A percentile compares a stretch with the other conserved stretches of the same genome.
Evolutionary conservation across 2,113 vertebrate genomes (phyloP).

Genomic region (Hyaena hyaena): DNA sequence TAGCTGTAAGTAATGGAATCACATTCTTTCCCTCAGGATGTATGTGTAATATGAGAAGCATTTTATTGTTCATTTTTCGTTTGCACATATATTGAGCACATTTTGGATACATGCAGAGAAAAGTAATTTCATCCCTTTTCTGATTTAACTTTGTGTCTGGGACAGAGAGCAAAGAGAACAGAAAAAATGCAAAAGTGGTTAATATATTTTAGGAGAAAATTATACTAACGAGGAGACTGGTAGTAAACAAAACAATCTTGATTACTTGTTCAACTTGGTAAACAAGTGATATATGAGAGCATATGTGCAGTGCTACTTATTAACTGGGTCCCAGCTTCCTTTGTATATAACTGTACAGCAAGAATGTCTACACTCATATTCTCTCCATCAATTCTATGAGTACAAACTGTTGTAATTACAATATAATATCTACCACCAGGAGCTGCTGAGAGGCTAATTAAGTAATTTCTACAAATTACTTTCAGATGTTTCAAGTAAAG

Average conservation of each 20-base stretch:
- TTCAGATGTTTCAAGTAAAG: conserved; percentile 36
- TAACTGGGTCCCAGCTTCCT: background rate
- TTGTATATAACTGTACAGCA: background rate
- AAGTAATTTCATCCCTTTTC: background rate
- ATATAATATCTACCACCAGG: background rate
- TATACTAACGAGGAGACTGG: background rate
- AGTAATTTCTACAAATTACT: conserved; percentile 52
- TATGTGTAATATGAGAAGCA: background rate
- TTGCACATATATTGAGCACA: background rate
- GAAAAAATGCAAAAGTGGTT: background rate
- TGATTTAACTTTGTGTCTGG: background rate
- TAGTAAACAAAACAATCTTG: background rate
- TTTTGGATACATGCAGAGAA: background rate
- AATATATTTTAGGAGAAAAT: background rate
- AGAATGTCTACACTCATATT: background rate
- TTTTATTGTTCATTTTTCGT: background rate
- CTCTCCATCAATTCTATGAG: background rate
- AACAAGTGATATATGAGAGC: background rate
- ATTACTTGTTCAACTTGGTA: background rate
- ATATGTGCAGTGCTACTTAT: background rate
- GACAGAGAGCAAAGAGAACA: background rate
- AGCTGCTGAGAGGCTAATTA: conserved; percentile 44
- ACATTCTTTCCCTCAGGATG: background rate
- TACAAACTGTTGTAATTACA: background rate
- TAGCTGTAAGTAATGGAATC: background rate